Evolutionary conservation across 2,888 invertebrate genomes (phyloP).

Genomic region (Apodemia hepburni): DNA sequence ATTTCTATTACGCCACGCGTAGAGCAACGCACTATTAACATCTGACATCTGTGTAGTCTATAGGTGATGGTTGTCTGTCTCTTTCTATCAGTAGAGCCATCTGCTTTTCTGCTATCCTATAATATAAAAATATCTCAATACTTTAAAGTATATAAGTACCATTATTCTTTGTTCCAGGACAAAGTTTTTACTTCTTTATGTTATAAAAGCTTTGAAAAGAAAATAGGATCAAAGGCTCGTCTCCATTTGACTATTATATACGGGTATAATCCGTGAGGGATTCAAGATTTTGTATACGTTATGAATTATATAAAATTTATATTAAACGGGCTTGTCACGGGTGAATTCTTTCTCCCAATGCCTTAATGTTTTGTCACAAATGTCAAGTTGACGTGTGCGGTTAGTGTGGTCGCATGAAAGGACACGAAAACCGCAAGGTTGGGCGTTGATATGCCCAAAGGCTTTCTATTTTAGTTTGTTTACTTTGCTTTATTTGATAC

Average conservation of each 20-base stretch:
- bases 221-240: background rate
- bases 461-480: constrained; percentile 2
- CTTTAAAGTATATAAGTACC: background rate
- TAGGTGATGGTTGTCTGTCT: too few species aligned
- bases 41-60: too few species aligned
- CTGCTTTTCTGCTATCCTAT: too few species aligned
- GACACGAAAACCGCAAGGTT: background rate
- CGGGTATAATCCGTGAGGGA: background rate
- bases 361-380: background rate
- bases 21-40: too few species aligned
- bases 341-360: background rate
- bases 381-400: constrained; percentile 22
- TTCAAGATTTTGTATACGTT: background rate
- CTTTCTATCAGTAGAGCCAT: too few species aligned
- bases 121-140: background rate
- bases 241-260: background rate
- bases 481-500: background rate
- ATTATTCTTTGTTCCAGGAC: background rate
- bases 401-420: constrained; percentile 19
- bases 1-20: too few species aligned
- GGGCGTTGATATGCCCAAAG: background rate
- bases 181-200: background rate
- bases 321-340: too few species aligned
- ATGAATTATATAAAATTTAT: background rate
- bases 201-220: background rate